These are phyloP conservation scores for Platanista minor DNA, from an alignment of 2,113 vertebrate species.

Conservation along the genomic window DNA sequence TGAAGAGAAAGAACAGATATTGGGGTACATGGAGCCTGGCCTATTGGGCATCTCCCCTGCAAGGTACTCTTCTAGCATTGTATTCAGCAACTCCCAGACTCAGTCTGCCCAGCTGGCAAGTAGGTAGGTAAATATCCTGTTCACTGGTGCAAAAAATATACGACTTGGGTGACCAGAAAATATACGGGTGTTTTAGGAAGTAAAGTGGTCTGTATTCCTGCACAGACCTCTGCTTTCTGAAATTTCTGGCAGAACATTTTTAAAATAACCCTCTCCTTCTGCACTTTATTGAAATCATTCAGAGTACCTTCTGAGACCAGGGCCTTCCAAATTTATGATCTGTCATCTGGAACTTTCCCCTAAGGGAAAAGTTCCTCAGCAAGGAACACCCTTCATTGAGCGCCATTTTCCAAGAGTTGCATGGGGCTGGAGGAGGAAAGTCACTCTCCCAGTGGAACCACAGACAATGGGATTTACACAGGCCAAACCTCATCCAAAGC, in stretches of 20 bases:
- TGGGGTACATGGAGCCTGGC: not conserved
- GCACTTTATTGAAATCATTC: constrained; percentile 11
- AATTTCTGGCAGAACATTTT: not conserved
- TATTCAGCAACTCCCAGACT: not conserved
- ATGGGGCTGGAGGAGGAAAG: not conserved
- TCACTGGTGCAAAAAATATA: not conserved
- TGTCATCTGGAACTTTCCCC: constrained; percentile 57
- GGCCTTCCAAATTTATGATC: constrained; percentile 53
- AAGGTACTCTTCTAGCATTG: not conserved
- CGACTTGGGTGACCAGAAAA: not conserved
- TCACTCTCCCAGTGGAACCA: constrained; percentile 18
- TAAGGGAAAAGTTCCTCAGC: constrained; percentile 24
- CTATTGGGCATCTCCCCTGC: not conserved
- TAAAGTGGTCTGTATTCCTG: not conserved
- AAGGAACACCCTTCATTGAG: not conserved
- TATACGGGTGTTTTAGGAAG: not conserved
- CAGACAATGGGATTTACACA: not conserved
- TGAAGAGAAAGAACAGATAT: not conserved
- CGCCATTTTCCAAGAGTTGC: constrained; percentile 36
- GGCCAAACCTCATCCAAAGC: constrained; percentile 43
- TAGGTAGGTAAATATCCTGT: not conserved
- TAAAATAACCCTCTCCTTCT: not conserved
- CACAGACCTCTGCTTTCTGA: not conserved
- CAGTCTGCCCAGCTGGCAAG: not conserved
- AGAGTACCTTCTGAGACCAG: not conserved